These are phyloP conservation scores for Epizoanthus illoricatus DNA, from an alignment of 92 coral and sea anemone genomes.

Conservation along the genomic window DNA sequence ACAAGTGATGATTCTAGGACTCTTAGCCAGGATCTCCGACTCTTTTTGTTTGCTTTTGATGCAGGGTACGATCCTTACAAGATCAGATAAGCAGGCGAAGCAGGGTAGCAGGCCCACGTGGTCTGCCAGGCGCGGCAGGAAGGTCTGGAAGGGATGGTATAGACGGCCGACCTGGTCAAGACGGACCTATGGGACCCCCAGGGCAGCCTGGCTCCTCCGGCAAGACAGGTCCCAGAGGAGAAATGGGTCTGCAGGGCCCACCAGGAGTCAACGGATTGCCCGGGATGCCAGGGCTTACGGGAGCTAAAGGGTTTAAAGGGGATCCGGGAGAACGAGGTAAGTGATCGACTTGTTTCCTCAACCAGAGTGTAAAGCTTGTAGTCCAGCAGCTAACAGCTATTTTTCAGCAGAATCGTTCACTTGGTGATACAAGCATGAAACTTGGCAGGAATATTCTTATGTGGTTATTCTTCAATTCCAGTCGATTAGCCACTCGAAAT, in stretches of 20 bases:
- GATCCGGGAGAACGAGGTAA: slow-evolving; percentile 39
- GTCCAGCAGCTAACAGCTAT: too few relatives aligned
- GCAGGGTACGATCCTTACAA: slow-evolving; percentile 2
- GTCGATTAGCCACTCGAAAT: too few relatives aligned
- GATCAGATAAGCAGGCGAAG: slow-evolving; percentile 2
- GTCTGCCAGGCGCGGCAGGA: slow-evolving; percentile 22
- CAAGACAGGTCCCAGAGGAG: slow-evolving; percentile 26
- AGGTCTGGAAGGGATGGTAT: slow-evolving; percentile 29
- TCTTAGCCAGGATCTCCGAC: too few relatives aligned
- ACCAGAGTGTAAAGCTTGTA: background rate
- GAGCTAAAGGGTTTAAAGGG: slow-evolving; percentile 14
- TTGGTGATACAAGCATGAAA: too few relatives aligned
- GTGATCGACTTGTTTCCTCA: background rate
- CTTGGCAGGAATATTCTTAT: too few relatives aligned
- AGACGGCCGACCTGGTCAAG: slow-evolving; percentile 21
- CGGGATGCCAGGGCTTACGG: slow-evolving; percentile 30
- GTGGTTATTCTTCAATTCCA: too few relatives aligned
- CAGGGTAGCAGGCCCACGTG: background rate
- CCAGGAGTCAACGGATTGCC: slow-evolving; percentile 33
- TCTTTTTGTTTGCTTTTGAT: background rate
- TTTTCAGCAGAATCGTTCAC: too few relatives aligned
- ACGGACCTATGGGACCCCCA: slow-evolving; percentile 28
- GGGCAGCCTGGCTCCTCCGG: slow-evolving; percentile 14
- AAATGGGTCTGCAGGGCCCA: slow-evolving; percentile 15
- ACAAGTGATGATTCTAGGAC: too few relatives aligned